Evolutionary conservation across 2,113 vertebrate genomes (phyloP).

Genomic region (Hydrolagus affinis): DNA sequence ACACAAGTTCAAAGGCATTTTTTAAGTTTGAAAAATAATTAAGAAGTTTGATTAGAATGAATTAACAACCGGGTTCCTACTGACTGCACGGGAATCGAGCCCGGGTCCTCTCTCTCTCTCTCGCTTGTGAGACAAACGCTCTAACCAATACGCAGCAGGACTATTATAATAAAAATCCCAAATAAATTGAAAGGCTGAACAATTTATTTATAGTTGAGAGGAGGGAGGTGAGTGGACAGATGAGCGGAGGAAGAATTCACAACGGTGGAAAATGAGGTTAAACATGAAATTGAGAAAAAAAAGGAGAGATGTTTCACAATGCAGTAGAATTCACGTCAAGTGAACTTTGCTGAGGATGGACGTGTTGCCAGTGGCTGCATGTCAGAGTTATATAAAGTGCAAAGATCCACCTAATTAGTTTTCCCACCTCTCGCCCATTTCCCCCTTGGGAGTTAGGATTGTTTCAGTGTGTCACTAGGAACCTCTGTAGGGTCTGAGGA

Average conservation of each 20-base stretch:
- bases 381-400: not conserved
- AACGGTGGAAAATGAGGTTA: not conserved
- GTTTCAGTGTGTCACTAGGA: not conserved
- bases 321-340: not conserved
- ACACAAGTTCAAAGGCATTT: too few relatives aligned
- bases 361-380: conserved; percentile 3
- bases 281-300: not conserved
- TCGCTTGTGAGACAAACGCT: too few relatives aligned
- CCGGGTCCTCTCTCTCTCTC: too few relatives aligned
- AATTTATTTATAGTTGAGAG: not conserved
- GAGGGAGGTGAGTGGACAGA: not conserved
- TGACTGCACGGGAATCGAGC: too few relatives aligned
- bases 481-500: not conserved
- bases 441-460: not conserved
- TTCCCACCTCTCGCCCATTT: not conserved
- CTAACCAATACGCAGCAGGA: too few relatives aligned
- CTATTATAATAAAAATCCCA: too few relatives aligned
- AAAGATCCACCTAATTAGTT: conserved; percentile 24
- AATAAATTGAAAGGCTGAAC: too few relatives aligned
- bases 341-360: not conserved
- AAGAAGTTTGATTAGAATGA: too few relatives aligned
- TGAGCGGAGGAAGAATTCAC: not conserved
- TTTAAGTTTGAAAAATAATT: too few relatives aligned
- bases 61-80: too few relatives aligned
- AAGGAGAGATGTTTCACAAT: not conserved